Evolutionary conservation across 2,888 invertebrate genomes (phyloP).

Genomic region (Parnassius smintheus): DNA sequence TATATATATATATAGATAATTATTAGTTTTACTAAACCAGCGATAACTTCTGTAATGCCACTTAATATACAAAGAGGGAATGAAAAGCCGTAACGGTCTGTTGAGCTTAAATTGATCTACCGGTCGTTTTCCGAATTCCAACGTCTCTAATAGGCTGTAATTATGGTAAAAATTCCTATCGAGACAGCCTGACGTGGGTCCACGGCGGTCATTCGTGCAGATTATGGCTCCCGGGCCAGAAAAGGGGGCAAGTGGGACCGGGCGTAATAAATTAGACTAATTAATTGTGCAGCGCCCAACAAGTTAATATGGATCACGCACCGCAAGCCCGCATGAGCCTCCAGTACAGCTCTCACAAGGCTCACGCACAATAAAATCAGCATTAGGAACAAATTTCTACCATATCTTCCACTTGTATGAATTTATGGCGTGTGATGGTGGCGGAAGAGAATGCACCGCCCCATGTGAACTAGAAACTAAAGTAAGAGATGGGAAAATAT

Average conservation of each 20-base stretch:
- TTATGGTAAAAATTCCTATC: conserved; percentile 13
- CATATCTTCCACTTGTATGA: no score
- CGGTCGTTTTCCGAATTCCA: conserved; percentile 1
- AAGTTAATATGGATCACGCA: conserved; percentile 4
- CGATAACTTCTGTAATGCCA: background rate
- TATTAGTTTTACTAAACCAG: no score
- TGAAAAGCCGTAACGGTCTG: background rate
- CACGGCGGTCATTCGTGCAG: no score
- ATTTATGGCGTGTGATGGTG: no score
- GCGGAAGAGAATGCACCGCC: no score
- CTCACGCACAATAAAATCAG: no score
- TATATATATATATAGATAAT: no score
- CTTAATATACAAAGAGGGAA: background rate
- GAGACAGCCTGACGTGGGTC: background rate
- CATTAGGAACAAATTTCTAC: no score
- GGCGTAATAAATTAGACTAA: background rate
- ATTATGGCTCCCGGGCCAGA: no score
- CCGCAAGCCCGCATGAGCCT: background rate
- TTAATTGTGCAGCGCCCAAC: background rate
- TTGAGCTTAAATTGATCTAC: background rate
- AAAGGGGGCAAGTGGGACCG: background rate
- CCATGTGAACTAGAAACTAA: no score
- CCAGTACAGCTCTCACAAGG: background rate
- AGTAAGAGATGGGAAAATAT: no score
- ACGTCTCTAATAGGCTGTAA: conserved; percentile 12